Conservation (phyloP, 2,888 invertebrate species). For the Odontocolon sp. region DNA sequence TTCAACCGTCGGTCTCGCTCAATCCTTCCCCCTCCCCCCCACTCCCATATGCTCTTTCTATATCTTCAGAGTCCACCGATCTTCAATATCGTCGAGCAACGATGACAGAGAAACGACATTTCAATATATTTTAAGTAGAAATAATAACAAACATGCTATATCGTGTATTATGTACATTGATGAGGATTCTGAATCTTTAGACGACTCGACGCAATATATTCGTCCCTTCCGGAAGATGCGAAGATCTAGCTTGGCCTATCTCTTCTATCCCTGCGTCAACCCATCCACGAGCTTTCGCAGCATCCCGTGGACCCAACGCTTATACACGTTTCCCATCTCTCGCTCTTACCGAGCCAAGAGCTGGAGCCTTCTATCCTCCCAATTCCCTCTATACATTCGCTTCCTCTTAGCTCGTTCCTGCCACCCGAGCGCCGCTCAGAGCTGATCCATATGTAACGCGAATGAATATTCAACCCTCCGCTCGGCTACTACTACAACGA, state of each 20-base stretch:
- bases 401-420: constrained; percentile 58
- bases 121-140: constrained; percentile 49
- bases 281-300: constrained; percentile 24
- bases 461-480: constrained; percentile 80
- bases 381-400: constrained; percentile 38
- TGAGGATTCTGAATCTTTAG: constrained; percentile 34
- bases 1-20: not conserved
- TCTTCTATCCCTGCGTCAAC: constrained; percentile 39
- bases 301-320: constrained; percentile 26
- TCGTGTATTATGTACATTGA: constrained; percentile 40
- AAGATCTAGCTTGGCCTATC: constrained; percentile 4
- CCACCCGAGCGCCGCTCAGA: constrained; percentile 66
- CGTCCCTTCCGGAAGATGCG: constrained; percentile 43
- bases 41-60: no score
- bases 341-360: constrained; percentile 5
- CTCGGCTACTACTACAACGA: constrained; percentile 64
- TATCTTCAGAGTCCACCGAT: constrained; percentile 8
- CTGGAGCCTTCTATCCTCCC: constrained; percentile 20
- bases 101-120: constrained; percentile 10
- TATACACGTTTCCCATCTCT: constrained; percentile 41
- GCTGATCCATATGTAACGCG: constrained; percentile 80
- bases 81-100: constrained; percentile 40
- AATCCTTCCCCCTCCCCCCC: not conserved
- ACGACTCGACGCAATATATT: constrained; percentile 59
- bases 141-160: constrained; percentile 52